Evolutionary conservation across 2,113 vertebrate species (phyloP).

Genomic region (Patagioenas fasciata): DNA sequence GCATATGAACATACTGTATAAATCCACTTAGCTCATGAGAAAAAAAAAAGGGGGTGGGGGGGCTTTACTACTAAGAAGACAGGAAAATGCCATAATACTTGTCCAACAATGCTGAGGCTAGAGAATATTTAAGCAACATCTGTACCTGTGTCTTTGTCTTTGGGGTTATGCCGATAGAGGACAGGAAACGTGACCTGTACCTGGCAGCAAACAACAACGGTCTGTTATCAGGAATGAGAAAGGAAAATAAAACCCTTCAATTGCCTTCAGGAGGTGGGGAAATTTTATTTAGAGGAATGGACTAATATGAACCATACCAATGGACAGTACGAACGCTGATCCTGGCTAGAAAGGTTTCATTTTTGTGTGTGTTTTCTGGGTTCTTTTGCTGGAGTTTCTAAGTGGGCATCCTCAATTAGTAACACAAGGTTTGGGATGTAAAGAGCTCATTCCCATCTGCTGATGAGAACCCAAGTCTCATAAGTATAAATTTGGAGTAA

Average conservation of each 20-base stretch:
- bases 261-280: neutral
- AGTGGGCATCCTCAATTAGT: neutral
- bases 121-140: neutral
- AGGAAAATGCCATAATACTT: neutral
- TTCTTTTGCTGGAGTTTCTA: neutral
- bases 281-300: neutral
- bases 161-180: neutral
- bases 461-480: neutral
- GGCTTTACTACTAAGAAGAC: neutral
- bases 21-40: neutral
- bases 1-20: neutral
- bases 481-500: neutral
- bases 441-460: neutral
- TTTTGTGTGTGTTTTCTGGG: neutral
- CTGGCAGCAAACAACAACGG: neutral
- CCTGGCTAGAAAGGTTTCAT: neutral
- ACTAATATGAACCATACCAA: neutral
- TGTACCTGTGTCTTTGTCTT: neutral
- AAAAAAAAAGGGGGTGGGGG: neutral
- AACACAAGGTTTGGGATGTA: neutral
- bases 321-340: neutral
- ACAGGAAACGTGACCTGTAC: neutral
- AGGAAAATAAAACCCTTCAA: neutral
- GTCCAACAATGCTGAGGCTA: neutral
- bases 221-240: neutral